Evolutionary conservation across 2,113 vertebrate genomes (phyloP).

Genomic region (Dipodomys stephensi): DNA sequence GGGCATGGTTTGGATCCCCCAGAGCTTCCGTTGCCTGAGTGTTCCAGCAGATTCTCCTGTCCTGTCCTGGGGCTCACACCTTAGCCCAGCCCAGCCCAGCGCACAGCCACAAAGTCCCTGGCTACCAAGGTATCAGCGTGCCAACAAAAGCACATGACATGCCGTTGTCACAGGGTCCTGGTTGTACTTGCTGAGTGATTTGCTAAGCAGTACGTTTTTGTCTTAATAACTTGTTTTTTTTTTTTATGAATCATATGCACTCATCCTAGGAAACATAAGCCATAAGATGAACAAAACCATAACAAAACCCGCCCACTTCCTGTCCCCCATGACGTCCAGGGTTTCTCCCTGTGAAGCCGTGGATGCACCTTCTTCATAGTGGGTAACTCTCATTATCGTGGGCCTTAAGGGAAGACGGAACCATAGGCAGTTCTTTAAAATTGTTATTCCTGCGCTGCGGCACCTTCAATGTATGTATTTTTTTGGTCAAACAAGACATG

Average conservation of each 20-base stretch:
- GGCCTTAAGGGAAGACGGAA: neutral
- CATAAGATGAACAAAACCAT: neutral
- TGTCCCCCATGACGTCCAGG: neutral
- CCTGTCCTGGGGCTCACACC: neutral
- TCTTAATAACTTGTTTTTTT: slow-evolving; percentile 55
- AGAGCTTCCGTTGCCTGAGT: neutral
- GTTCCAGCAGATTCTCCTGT: neutral
- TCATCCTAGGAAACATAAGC: slow-evolving; percentile 31
- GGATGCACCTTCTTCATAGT: neutral
- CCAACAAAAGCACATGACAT: neutral
- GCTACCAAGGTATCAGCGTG: neutral
- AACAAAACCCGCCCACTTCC: neutral
- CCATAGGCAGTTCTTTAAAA: slow-evolving; percentile 24
- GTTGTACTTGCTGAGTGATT: slow-evolving; percentile 1
- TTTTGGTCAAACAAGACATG: neutral
- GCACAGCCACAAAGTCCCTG: neutral
- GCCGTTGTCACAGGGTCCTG: neutral
- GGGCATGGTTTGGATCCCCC: neutral
- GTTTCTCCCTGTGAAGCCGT: neutral
- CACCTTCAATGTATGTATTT: neutral
- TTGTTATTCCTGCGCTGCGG: neutral
- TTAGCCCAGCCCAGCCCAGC: neutral
- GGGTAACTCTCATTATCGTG: neutral
- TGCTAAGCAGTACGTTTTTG: slow-evolving; percentile 2
- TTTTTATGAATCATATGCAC: neutral